Evolutionary conservation across 1,140 invertebrate species (phyloP).

Genomic region (Bombus confusus): DNA sequence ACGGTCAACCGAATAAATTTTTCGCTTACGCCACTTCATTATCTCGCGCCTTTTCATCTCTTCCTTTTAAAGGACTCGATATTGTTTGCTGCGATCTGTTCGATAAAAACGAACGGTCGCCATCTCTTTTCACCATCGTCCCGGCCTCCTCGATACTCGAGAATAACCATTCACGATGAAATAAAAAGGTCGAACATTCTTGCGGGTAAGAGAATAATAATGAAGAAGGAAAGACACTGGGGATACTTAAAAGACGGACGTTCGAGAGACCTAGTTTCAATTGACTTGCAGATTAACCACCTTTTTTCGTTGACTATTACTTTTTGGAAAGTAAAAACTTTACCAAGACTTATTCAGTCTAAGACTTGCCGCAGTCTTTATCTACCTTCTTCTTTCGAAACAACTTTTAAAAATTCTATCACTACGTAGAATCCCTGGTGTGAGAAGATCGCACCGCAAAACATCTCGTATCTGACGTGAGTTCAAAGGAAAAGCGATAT

Average conservation of each 20-base stretch:
- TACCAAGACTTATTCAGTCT: too few species aligned
- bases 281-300: conserved; percentile 14
- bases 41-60: neutral
- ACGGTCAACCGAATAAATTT: conserved; percentile 21
- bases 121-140: too few species aligned
- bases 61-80: neutral
- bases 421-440: neutral
- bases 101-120: neutral
- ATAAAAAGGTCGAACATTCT: conserved; percentile 13
- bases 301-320: neutral
- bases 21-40: conserved; percentile 19
- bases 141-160: neutral
- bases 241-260: neutral
- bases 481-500: too few species aligned
- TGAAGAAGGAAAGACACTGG: neutral
- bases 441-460: neutral
- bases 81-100: conserved; percentile 18
- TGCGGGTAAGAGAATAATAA: conserved; percentile 25
- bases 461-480: too few species aligned
- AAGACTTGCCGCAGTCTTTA: neutral
- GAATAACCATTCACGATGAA: neutral
- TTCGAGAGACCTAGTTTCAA: neutral
- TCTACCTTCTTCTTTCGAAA: too few species aligned
- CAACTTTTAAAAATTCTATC: neutral
- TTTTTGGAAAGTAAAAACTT: neutral